Percentiles rank a stretch among this genome's conserved stretches.
Evolutionary conservation across 2,888 invertebrate genomes (phyloP).

Genomic region (Helleia helle): DNA sequence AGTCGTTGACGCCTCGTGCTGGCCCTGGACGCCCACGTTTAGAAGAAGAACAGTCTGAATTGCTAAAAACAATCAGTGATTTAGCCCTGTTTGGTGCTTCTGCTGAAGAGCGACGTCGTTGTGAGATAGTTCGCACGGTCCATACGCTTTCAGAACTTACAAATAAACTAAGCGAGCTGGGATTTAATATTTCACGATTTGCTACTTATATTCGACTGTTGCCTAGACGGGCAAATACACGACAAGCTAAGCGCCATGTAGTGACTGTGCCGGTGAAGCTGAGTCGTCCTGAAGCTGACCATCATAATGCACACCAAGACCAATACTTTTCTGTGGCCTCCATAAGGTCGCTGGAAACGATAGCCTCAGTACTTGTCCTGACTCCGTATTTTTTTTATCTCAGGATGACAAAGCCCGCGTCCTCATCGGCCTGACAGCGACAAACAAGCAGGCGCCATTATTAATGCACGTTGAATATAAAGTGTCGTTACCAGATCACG

Average conservation of each 20-base stretch:
- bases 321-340: no score
- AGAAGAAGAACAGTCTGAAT: constrained; percentile 17
- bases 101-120: constrained; percentile 6
- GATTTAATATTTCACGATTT: constrained; percentile 18
- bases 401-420: no score
- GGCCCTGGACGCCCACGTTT: constrained; percentile 19
- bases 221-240: no score
- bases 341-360: no score
- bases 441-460: constrained; percentile 12
- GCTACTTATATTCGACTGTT: constrained; percentile 15
- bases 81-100: constrained; percentile 17
- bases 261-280: constrained; percentile 21
- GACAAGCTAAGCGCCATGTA: constrained; percentile 19
- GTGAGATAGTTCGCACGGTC: constrained; percentile 7
- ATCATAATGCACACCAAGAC: no score
- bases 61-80: constrained; percentile 19
- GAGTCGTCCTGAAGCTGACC: no score
- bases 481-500: constrained; percentile 16
- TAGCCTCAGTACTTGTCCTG: no score
- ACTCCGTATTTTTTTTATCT: no score
- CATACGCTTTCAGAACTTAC: constrained; percentile 14
- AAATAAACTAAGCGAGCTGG: constrained; percentile 15
- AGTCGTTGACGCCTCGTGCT: constrained; percentile 12
- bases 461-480: constrained; percentile 17
- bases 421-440: constrained; percentile 11